Conservation (phyloP, 2,797 vertebrate genomes). For the Arctocebus calabarensis region DNA sequence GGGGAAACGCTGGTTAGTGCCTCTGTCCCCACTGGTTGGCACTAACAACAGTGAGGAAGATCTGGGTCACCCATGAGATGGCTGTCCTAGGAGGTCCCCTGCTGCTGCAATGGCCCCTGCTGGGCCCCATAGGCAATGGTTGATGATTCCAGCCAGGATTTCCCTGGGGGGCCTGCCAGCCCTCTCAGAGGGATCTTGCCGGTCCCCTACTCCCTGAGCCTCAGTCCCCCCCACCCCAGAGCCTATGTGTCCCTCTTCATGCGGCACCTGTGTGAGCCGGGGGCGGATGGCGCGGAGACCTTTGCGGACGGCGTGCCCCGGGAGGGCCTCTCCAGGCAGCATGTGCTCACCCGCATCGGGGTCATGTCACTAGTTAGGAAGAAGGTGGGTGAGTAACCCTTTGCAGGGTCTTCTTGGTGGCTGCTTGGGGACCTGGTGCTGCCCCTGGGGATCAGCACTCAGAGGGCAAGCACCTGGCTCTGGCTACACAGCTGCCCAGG, state of each 20-base stretch:
- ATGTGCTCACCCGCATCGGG: slow-evolving; percentile 97
- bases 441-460: neutral
- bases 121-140: neutral
- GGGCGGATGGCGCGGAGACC: slow-evolving; percentile 97
- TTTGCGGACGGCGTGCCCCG: slow-evolving; percentile 98
- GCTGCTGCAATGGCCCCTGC: neutral
- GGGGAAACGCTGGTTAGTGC: fast-evolving
- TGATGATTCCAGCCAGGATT: neutral
- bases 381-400: slow-evolving; percentile 92
- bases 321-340: slow-evolving; percentile 97
- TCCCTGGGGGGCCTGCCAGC: slow-evolving; percentile 17
- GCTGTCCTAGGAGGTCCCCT: neutral
- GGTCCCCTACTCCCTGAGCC: slow-evolving; percentile 63
- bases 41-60: fast-evolving
- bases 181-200: neutral
- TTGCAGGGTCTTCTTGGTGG: neutral
- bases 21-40: neutral
- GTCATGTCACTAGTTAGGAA: slow-evolving; percentile 99
- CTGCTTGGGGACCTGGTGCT: neutral
- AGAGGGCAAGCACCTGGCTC: neutral
- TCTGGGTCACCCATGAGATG: too few species aligned
- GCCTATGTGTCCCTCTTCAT: slow-evolving; percentile 99
- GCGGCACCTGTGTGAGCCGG: slow-evolving; percentile 97
- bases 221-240: slow-evolving; percentile 85
- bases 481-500: neutral